phyloP scores from a whole-genome alignment of 2,113 vertebrate genomes.

The Amblyopsis rosae region DNA sequence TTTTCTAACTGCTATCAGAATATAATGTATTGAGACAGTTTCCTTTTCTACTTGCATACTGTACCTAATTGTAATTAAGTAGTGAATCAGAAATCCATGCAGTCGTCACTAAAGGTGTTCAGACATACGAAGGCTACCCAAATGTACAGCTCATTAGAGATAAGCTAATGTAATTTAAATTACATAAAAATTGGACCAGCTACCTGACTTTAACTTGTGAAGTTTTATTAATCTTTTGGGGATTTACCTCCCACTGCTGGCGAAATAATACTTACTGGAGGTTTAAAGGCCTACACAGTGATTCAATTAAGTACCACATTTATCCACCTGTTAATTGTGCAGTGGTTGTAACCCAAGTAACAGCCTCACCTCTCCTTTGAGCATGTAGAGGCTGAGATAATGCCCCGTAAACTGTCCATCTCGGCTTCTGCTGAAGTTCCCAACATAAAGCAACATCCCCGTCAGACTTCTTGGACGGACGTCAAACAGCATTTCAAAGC shows the following conservation, averaged over 20 bases:
- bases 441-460: slow-evolving; percentile 82
- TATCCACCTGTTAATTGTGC: background rate
- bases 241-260: too few relatives aligned
- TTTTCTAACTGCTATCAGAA: background rate
- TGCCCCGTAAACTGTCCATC: slow-evolving; percentile 24
- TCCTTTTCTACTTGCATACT: background rate
- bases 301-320: background rate
- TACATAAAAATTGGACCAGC: too few relatives aligned
- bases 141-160: too few relatives aligned
- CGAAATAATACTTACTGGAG: background rate
- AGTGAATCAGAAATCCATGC: background rate
- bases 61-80: background rate
- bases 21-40: background rate
- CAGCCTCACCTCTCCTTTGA: slow-evolving; percentile 81
- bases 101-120: too few relatives aligned
- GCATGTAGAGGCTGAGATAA: slow-evolving; percentile 84
- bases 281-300: background rate
- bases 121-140: too few relatives aligned
- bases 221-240: too few relatives aligned
- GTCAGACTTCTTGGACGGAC: slow-evolving; percentile 80
- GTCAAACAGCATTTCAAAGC: slow-evolving; percentile 83
- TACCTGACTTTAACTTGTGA: too few relatives aligned
- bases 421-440: slow-evolving; percentile 55
- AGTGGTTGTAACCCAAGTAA: background rate
- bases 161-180: too few relatives aligned